Evolutionary conservation across 2,888 invertebrate genomes (phyloP), one percentile per base, ranked within the genome.

Genomic region (Archips xylosteana): DNA sequence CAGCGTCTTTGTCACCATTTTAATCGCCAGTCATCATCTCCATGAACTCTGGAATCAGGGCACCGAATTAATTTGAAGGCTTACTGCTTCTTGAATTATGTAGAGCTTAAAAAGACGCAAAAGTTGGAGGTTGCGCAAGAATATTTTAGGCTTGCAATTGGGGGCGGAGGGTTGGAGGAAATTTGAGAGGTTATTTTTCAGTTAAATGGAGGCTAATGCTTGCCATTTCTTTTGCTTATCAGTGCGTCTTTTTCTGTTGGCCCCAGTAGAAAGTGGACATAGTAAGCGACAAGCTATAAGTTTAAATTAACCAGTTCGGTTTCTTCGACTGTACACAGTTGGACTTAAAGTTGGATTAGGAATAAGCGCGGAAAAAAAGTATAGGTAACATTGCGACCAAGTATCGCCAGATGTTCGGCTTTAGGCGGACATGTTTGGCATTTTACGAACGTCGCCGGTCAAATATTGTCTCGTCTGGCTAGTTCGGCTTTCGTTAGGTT

Each of bases 1-100:
- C 12, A 23, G 54, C 13, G 0, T 36, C 66, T 13, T n/a, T 49
- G 42, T n/a, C 59, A 45, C 47, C 59, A 45, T 45, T 74, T 92
- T 96, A 97, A 89, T 97, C 96, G 57, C 97, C 97, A 74, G 96
- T 97, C 97, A 97, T 97, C 96, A 97, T 96, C 84, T 95, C 96
- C 97, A 97, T 97, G 91, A 97, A 97, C 89, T 97, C 97, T 97
- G 95, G 78, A 95, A 96, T 75, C 67, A 72, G 62, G 75, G 57
- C 69, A 63, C 34, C 12, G 42, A 68, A 69, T 73, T 64, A 69
- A 73, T 64, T 54, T 54, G 15, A 47, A 32, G 49, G 63, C 45
- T 45, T 47, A 63, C n/a, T n/a, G 66, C 61, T 15, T n/a, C 66
- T 15, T n/a, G 32, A 47, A 45, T 47, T 47, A 63, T 63, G 57